phyloP scores from a whole-genome alignment of 2,113 vertebrate species.

The Leucosticte australis region DNA sequence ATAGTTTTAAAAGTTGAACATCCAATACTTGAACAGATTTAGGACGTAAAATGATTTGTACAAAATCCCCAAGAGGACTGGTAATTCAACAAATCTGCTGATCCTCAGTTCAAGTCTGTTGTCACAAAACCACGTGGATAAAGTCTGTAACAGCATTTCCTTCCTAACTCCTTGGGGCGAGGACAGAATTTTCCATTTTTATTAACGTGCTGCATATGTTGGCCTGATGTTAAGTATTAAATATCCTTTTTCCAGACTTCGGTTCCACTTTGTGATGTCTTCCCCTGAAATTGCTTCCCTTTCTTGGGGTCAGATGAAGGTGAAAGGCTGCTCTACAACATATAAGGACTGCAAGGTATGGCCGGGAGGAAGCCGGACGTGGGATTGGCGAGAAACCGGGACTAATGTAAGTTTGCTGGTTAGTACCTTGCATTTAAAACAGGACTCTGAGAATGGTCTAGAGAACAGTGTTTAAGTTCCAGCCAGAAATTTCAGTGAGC shows the following conservation, averaged over 20 bases:
- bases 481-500: background rate
- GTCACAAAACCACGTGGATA: background rate
- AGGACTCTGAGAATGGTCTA: background rate
- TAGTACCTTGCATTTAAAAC: background rate
- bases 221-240: constrained; percentile 1
- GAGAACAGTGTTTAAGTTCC: background rate
- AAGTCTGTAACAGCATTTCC: background rate
- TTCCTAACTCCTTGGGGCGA: background rate
- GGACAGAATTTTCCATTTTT: background rate
- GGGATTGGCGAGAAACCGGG: constrained; percentile 97
- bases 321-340: constrained; percentile 80
- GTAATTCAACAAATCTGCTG: background rate
- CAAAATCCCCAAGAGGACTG: background rate
- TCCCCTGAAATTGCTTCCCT: constrained; percentile 91
- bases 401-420: constrained; percentile 81
- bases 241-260: constrained; percentile 63
- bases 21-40: background rate
- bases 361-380: constrained; percentile 92
- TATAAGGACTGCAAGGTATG: constrained; percentile 99
- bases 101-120: background rate
- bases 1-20: background rate
- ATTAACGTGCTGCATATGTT: background rate
- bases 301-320: constrained; percentile 94
- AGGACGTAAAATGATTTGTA: background rate
- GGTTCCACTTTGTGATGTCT: constrained; percentile 72